Conservation (phyloP, 2,888 invertebrate species). For the Xestia rhomboidea region DNA sequence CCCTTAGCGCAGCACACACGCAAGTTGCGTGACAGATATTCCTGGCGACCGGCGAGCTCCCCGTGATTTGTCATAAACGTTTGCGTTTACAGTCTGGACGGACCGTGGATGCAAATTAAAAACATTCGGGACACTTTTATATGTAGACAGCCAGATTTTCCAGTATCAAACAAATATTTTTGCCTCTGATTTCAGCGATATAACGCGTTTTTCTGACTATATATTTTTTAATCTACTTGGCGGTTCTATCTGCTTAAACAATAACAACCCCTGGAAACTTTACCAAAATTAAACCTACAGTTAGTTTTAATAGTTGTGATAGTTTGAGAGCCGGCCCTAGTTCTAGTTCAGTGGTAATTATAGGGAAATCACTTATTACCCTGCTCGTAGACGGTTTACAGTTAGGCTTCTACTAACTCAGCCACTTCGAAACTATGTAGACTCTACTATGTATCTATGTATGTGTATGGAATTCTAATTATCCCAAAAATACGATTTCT, state of each 20-base stretch:
- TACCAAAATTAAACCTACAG: constrained; percentile 14
- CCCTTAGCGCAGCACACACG: constrained; percentile 10
- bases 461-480: background rate
- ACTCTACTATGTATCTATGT: background rate
- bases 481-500: background rate
- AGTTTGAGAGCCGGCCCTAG: constrained; percentile 39
- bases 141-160: background rate
- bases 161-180: background rate
- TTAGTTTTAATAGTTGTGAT: constrained; percentile 19
- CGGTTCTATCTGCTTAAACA: background rate
- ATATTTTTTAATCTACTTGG: background rate
- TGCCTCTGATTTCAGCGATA: background rate
- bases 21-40: constrained; percentile 6
- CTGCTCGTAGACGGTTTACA: constrained; percentile 18
- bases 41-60: background rate
- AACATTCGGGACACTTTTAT: background rate
- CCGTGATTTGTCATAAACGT: constrained; percentile 19
- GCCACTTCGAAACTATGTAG: constrained; percentile 21
- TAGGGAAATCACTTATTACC: constrained; percentile 51
- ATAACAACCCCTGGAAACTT: background rate
- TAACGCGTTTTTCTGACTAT: background rate
- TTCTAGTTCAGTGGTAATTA: constrained; percentile 45
- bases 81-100: constrained; percentile 9
- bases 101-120: background rate
- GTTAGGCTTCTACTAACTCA: constrained; percentile 26